A percentile compares a stretch with the other conserved stretches of the same genome.
phyloP scores from a whole-genome alignment of 2,797 vertebrate species.

The Malurus splendens region DNA sequence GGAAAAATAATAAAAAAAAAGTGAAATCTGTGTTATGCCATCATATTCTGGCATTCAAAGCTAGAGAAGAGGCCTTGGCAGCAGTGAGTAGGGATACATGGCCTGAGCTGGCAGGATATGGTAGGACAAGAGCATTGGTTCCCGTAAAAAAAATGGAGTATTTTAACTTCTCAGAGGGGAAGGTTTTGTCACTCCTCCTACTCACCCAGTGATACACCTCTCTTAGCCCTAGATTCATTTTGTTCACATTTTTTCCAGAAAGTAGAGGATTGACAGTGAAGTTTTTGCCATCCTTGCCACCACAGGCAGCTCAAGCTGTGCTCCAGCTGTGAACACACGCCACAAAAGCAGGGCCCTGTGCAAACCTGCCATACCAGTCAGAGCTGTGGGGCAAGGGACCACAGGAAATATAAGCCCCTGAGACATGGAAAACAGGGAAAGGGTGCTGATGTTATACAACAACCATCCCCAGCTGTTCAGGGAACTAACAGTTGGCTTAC shows the following conservation, averaged over 20 bases:
- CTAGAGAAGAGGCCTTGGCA: not conserved
- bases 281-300: not conserved
- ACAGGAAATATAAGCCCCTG: not conserved
- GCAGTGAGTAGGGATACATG: not conserved
- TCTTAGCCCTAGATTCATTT: not conserved
- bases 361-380: not conserved
- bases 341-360: not conserved
- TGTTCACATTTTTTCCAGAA: not conserved
- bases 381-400: not conserved
- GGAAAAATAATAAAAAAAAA: not conserved
- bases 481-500: not conserved
- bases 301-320: not conserved
- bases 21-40: not conserved
- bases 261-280: not conserved
- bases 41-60: not conserved
- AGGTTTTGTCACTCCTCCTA: not conserved
- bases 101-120: not conserved
- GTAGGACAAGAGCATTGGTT: not conserved
- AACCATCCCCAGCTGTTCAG: not conserved
- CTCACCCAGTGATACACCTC: not conserved
- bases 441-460: not conserved
- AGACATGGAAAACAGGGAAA: not conserved
- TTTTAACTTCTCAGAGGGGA: not conserved
- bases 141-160: not conserved
- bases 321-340: accelerated